Conservation (phyloP, 2,888 invertebrate species). For the Zaprionus bogoriensis region DNA sequence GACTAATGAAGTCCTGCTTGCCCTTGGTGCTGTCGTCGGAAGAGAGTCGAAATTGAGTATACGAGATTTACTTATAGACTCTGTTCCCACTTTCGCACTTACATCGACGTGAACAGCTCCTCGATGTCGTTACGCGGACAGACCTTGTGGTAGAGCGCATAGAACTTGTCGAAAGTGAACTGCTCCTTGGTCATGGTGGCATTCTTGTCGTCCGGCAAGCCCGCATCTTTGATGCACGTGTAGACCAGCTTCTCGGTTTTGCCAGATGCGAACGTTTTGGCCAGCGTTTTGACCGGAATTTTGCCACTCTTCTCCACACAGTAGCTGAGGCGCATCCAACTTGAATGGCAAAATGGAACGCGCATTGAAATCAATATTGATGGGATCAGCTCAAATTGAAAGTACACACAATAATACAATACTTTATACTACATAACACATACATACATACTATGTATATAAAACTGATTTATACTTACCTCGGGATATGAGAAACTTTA, state of each 20-base stretch:
- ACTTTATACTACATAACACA: too few species aligned
- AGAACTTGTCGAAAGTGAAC: constrained; percentile 99
- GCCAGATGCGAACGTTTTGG: constrained; percentile 99
- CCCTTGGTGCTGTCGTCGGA: constrained; percentile 93
- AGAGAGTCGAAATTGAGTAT: too few species aligned
- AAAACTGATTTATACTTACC: too few species aligned
- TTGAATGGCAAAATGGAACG: constrained; percentile 80
- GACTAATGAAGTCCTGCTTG: constrained; percentile 92
- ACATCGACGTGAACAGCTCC: constrained; percentile 97
- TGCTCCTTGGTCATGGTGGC: constrained; percentile 96
- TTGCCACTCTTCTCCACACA: constrained; percentile 96
- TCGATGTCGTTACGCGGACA: constrained; percentile 99
- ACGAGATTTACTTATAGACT: not conserved
- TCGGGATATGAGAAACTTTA: too few species aligned
- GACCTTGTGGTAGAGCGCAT: constrained; percentile 98
- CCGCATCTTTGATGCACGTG: constrained; percentile 96
- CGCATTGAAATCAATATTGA: not conserved
- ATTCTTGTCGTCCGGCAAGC: constrained; percentile 96
- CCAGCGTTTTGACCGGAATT: constrained; percentile 98
- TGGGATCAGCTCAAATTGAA: not conserved
- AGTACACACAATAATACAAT: too few species aligned
- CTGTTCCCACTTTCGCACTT: constrained; percentile 83
- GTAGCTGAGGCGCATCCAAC: constrained; percentile 99
- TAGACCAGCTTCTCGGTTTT: constrained; percentile 99
- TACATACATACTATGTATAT: too few species aligned